These are phyloP conservation scores for Drosophila eohydei DNA, from an alignment of 2,888 invertebrate genomes.

Conservation along the genomic window DNA sequence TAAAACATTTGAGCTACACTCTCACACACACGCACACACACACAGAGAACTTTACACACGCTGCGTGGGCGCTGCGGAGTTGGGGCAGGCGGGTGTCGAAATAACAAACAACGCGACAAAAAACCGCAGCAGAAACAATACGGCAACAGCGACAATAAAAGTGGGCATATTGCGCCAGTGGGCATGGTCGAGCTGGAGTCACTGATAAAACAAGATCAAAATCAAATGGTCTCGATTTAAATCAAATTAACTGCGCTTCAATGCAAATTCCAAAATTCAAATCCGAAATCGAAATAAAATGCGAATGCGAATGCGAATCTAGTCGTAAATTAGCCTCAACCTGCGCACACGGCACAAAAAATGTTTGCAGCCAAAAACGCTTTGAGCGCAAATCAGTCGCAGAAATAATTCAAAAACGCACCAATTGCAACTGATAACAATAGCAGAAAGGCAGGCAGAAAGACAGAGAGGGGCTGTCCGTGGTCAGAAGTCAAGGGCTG, in stretches of 20 bases:
- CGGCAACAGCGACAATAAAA: conserved; percentile 26
- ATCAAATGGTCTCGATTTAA: conserved; percentile 60
- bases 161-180: conserved; percentile 7
- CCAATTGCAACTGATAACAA: conserved; percentile 15
- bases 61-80: not conserved
- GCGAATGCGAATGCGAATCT: not conserved
- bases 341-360: conserved; percentile 25
- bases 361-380: conserved; percentile 37
- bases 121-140: conserved; percentile 50
- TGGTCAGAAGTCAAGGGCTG: conserved; percentile 5
- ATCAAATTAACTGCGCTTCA: conserved; percentile 58
- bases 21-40: conserved; percentile 6
- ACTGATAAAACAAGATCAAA: conserved; percentile 38
- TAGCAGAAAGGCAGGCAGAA: not conserved
- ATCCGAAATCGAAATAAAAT: conserved; percentile 5
- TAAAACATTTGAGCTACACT: conserved; percentile 63
- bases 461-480: not conserved
- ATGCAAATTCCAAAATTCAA: conserved; percentile 23
- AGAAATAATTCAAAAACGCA: conserved; percentile 50
- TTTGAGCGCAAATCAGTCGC: conserved; percentile 30
- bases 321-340: conserved; percentile 26
- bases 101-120: conserved; percentile 51
- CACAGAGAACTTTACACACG: conserved; percentile 1
- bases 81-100: no score
- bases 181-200: conserved; percentile 12